Conservation (phyloP, 1,140 invertebrate genomes). For the Schmidtea mediterranea region DNA sequence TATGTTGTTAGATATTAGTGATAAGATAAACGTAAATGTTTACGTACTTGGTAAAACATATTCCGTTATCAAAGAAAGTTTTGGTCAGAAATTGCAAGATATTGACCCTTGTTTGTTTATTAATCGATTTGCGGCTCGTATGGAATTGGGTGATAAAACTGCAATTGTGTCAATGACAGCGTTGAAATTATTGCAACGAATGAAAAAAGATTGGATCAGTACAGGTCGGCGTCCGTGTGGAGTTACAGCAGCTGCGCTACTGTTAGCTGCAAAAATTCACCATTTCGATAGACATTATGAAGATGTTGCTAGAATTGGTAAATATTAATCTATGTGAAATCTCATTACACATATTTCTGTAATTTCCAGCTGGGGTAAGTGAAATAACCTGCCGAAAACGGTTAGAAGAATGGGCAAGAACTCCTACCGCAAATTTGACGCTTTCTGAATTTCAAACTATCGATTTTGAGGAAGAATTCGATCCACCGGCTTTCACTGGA, state of each 20-base stretch:
- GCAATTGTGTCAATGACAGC: conserved; percentile 83
- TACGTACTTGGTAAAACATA: background rate
- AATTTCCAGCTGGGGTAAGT: background rate
- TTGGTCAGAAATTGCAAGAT: background rate
- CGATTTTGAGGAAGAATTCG: conserved; percentile 78
- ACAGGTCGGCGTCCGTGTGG: conserved; percentile 76
- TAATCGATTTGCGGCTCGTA: conserved; percentile 62
- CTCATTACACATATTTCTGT: background rate
- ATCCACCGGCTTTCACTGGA: conserved; percentile 71
- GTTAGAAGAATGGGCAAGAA: conserved; percentile 75
- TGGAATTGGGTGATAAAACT: conserved; percentile 67
- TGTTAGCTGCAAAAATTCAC: conserved; percentile 70
- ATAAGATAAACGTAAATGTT: conserved; percentile 1
- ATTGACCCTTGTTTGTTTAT: conserved; percentile 72
- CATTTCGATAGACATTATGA: conserved; percentile 56
- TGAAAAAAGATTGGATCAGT: conserved; percentile 91
- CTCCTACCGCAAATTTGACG: conserved; percentile 59
- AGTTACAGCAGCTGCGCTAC: conserved; percentile 73
- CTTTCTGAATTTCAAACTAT: conserved; percentile 87
- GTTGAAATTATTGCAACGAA: conserved; percentile 61
- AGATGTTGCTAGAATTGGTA: conserved; percentile 76
- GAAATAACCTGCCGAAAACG: conserved; percentile 17
- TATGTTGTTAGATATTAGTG: conserved; percentile 1
- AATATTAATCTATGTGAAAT: too few species aligned
- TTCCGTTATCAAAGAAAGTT: background rate